phyloP scores from a whole-genome alignment of 2,888 invertebrate genomes.

The Chrysotoxum bicinctum region DNA sequence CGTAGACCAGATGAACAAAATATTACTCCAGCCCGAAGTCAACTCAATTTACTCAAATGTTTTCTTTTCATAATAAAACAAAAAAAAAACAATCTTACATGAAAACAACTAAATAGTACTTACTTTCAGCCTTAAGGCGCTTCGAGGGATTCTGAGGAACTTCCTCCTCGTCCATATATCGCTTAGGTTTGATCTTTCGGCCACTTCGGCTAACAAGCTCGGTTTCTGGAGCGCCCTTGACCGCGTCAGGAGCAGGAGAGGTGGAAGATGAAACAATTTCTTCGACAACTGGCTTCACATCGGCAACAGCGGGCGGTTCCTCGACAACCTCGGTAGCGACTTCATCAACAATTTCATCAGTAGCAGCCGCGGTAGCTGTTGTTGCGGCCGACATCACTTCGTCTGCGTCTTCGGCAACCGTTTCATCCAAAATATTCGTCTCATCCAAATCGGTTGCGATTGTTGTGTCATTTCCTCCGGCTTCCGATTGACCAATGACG shows the following conservation, averaged over 20 bases:
- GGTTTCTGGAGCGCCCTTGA: constrained; percentile 18
- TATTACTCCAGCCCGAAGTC: neutral
- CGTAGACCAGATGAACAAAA: neutral
- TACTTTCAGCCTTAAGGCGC: constrained; percentile 77
- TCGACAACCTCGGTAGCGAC: constrained; percentile 6
- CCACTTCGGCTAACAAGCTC: constrained; percentile 87
- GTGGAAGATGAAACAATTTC: constrained; percentile 8
- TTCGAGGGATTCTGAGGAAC: constrained; percentile 76
- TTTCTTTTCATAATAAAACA: neutral
- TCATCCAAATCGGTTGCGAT: constrained; percentile 54
- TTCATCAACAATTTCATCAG: constrained; percentile 30
- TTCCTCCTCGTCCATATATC: constrained; percentile 77
- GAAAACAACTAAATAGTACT: constrained; percentile 12
- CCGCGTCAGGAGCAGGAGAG: constrained; percentile 17
- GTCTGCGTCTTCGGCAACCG: constrained; percentile 44
- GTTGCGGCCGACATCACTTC: constrained; percentile 43
- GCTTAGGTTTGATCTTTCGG: constrained; percentile 88
- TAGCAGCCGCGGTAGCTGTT: constrained; percentile 79
- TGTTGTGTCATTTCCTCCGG: constrained; percentile 39
- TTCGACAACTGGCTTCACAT: neutral
- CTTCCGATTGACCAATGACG: constrained; percentile 42
- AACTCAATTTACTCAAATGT: neutral
- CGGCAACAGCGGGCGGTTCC: neutral
- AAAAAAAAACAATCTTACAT: neutral
- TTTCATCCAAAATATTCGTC: constrained; percentile 38